Evolutionary conservation across 2,113 vertebrate species (phyloP).

Genomic region (Indicator indicator): DNA sequence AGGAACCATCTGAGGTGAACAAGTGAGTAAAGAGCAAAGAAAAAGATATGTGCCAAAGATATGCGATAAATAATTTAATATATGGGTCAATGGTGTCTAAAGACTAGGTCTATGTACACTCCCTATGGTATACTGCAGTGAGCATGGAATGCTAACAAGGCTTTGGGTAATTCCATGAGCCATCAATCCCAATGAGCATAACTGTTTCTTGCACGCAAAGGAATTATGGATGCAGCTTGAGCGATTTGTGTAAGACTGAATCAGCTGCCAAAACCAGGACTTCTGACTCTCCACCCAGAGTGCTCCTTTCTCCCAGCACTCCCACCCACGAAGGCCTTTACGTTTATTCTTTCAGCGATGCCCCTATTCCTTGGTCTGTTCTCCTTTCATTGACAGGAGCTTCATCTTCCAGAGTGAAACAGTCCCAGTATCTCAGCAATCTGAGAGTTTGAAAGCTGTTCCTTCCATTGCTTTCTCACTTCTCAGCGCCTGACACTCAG

Average conservation of each 20-base stretch:
- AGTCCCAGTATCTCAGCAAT: not conserved
- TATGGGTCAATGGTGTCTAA: not conserved
- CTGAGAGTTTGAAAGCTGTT: not conserved
- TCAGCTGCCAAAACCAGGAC: not conserved
- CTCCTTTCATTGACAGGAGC: not conserved
- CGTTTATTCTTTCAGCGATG: not conserved
- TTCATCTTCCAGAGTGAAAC: not conserved
- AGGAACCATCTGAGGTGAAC: not conserved
- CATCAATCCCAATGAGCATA: fast-evolving
- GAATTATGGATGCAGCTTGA: not conserved
- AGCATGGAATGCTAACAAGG: not conserved
- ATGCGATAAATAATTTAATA: not conserved
- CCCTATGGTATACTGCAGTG: fast-evolving
- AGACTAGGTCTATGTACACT: fast-evolving
- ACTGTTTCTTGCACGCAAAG: not conserved
- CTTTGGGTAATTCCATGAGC: not conserved
- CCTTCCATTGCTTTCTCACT: not conserved
- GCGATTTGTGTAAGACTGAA: not conserved
- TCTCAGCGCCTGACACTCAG: not conserved
- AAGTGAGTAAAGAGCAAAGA: not conserved
- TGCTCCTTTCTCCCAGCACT: not conserved
- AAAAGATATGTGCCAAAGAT: not conserved
- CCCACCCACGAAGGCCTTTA: not conserved
- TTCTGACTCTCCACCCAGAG: fast-evolving
- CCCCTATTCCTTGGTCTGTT: not conserved